phyloP scores from a whole-genome alignment of 2,797 vertebrate species.

The Notamacropus eugenii region DNA sequence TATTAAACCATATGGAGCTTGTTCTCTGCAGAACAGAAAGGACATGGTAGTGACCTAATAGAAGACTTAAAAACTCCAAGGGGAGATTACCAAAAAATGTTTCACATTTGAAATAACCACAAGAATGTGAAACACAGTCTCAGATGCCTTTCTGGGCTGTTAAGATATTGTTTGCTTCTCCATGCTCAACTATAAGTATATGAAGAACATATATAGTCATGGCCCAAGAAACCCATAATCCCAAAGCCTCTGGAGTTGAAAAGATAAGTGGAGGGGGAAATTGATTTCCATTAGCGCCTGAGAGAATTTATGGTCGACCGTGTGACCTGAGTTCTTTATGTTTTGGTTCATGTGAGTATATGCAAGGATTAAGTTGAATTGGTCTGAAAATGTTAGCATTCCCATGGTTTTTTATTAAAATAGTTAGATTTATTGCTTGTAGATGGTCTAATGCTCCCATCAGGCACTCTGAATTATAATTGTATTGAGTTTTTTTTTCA shows the following conservation, averaged over 20 bases:
- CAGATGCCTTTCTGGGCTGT: background rate
- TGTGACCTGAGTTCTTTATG: background rate
- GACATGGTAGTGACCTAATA: slow-evolving; percentile 33
- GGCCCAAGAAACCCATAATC: background rate
- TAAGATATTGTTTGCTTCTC: background rate
- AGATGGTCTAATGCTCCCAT: background rate
- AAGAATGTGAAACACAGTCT: slow-evolving; percentile 31
- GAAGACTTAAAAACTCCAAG: slow-evolving; percentile 34
- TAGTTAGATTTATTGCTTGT: background rate
- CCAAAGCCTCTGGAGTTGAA: background rate
- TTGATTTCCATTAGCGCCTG: background rate
- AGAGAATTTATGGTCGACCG: background rate
- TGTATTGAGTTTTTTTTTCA: background rate
- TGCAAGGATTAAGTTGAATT: background rate
- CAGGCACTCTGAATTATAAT: background rate
- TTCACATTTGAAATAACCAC: slow-evolving; percentile 27
- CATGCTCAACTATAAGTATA: background rate
- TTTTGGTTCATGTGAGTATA: background rate
- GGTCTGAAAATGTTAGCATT: background rate
- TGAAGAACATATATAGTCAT: background rate
- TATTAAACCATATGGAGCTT: slow-evolving; percentile 33
- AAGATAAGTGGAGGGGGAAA: background rate
- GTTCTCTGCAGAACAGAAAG: slow-evolving; percentile 50
- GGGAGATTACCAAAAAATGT: slow-evolving; percentile 28
- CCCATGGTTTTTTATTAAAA: background rate